Base-by-base conservation (phyloP, 2,113 vertebrate species). In the Psilopsiagon aymara region DNA sequence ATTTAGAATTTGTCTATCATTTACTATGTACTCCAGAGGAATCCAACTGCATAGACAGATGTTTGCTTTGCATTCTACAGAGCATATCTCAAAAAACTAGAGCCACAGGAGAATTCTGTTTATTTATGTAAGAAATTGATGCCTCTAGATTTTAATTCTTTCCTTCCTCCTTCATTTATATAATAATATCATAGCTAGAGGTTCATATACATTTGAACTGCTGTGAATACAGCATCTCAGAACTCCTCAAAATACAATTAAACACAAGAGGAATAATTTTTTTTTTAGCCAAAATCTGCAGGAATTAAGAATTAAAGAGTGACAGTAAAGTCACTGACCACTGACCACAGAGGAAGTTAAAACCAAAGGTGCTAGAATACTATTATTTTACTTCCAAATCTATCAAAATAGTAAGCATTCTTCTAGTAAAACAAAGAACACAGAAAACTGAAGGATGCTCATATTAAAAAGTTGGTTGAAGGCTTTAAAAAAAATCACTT, bases 11-110 rank as follows among this genome's bases (percentile, higher is more conserved):
- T 92, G 41, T 43, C 76, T 79, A 25, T 53, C 75, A 70, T 37
- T 63, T 86, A 47, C 29, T 7, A 20, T 66, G 55, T 68, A 47
- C 51, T 63, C 46, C 62, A 83, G 64, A 78, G 80, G 39, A 90
- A 86, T 44, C 51, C 82, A 82, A 6, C 46, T 57, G 47, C 60
- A 75, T 37, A 55, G 33, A 85, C 49, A 46, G 46, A 88, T 63
- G n/a, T 67, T 52, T 85, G 60, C n/a, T 93, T 93, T 88, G 49
- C 55, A 78, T 94, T 92, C 76, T 96, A 66, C 59, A 75, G 78
- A 73, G 82, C 24, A 53, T 55, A 92, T 79, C 75, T 83, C 43
- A 55, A 83, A 70, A 39, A 92, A 79, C 37, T 23, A 80, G 88
- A 88, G 62, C 47, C 79, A 82, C 35, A 67, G 31, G 52, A 67